Evolutionary conservation across 2,113 vertebrate genomes (phyloP), one percentile per base, ranked within the genome.

Genomic region (Notothenia rossii): DNA sequence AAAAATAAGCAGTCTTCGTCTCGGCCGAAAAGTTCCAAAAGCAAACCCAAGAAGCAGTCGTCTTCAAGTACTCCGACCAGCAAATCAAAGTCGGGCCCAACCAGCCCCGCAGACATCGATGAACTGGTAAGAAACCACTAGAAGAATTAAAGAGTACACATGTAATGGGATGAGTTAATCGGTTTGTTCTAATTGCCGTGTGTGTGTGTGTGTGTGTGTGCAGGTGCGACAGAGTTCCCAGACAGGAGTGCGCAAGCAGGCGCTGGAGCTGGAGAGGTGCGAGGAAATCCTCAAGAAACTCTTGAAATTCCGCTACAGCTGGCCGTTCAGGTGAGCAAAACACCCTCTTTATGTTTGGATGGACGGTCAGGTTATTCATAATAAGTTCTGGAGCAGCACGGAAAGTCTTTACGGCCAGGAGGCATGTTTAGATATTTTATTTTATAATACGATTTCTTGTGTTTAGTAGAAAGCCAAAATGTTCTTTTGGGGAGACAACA

Each of bases 281-380:
- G 97, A 98, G 80, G 98, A 99, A 55, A 97, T 99, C 79, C 94
- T 99, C 18, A 93, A 94, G 86, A 99, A 98, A 79, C 91, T 99
- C 43, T 89, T 95, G n/a, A 98, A 98, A 79, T 99, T 96, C 88
- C 96, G 98, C 72, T 96, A 96, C 90, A 99, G 98, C 90, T 99
- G 98, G 98, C 98, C 98, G 14, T 99, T 99, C 95, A 97, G 98
- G 98, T 99, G 90, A 56, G 29, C 20, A 6, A 10, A 22, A 15
- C 43, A 25, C 12, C 10, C 11, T 12, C 29, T 29, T 29, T 29
- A 29, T 4, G 29, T 29, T 29, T 29, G 29, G 29, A 29, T 29
- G 29, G 29, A 29, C 3, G 3, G 29, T 29, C 29, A 29, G 29
- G 29, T 29, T 4, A 29, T 29, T 29, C 29, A 29, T 29, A 29